Evolutionary conservation across 1,140 invertebrate genomes (phyloP).

Genomic region (Sitophilus oryzae): DNA sequence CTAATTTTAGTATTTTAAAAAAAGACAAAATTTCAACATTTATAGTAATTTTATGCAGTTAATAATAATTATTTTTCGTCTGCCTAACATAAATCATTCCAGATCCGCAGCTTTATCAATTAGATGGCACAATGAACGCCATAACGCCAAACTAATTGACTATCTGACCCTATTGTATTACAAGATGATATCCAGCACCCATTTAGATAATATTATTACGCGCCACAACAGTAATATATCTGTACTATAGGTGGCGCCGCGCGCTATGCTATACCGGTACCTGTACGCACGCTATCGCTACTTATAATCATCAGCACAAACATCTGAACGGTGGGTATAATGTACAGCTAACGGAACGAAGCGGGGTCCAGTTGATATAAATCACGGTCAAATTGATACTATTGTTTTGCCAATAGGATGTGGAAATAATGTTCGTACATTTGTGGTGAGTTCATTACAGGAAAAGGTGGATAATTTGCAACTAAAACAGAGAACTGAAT

Average conservation of each 20-base stretch:
- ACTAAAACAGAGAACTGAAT: no score
- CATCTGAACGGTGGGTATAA: background rate
- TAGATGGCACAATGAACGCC: background rate
- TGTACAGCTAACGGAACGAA: background rate
- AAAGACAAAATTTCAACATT: no score
- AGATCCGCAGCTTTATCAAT: background rate
- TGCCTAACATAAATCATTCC: background rate
- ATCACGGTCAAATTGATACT: no score
- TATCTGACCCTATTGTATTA: background rate
- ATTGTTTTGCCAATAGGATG: no score
- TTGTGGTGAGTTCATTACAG: no score
- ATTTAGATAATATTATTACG: background rate
- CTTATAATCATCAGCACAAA: background rate
- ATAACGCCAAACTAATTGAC: background rate
- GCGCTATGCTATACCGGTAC: background rate
- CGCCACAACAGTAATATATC: background rate
- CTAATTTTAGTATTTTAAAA: no score
- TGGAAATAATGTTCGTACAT: no score
- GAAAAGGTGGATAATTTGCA: no score
- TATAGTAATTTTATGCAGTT: no score
- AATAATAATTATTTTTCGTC: background rate
- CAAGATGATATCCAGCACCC: background rate
- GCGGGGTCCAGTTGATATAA: no score
- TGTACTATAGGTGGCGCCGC: background rate
- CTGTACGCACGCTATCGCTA: background rate